Base-by-base conservation (phyloP, 2,113 vertebrate genomes). In the Danionella cerebrum region DNA sequence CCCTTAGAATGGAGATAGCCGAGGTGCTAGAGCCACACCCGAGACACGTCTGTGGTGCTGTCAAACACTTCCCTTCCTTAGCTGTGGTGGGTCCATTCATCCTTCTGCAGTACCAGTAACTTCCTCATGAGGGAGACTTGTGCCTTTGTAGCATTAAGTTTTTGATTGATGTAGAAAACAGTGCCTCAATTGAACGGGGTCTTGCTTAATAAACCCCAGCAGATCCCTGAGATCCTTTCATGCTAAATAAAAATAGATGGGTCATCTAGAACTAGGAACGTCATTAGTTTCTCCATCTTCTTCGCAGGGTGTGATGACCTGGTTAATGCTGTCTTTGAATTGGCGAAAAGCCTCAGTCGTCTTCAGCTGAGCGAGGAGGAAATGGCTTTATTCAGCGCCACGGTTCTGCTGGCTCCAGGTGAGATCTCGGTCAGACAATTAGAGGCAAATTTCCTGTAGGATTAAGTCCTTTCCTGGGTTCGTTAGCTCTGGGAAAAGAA, bases 331-430 rank as follows among this genome's bases (percentile, higher is more conserved):
- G 45, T 94, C 57, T 96, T 91, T 12, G 93, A 96, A 76, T 82
- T 96, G 44, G 92, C 89, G 16, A 91, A 89, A 82, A 87, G 84
- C 58, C 76, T 96, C 71, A 91, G 89, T 68, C 88, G 90, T n/a
- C 77, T 93, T 25, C 91, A 94, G 77, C 88, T 96, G 67, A 89
- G 88, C 0, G 93, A 95, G 0, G 93, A 95, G 53, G 93, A 94
- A 78, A 89, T 93, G 62, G 93, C 93, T 6, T 85, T 96, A 25
- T 96, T 95, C 84, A 92, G 90, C 0, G 92, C 93, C 0, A 87
- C 91, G 0, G 90, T 95, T 55, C 84, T 96, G 51, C 83, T 96
- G 51, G 93, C 93, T 7, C 92, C 93, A n/a, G 93, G 93, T 95
- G 14, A 51, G 27, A 31, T 6, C 13, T 31, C 19, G n/a, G 27